Evolutionary conservation across 2,797 vertebrate species (phyloP).

Genomic region (Malurus leucopterus): DNA sequence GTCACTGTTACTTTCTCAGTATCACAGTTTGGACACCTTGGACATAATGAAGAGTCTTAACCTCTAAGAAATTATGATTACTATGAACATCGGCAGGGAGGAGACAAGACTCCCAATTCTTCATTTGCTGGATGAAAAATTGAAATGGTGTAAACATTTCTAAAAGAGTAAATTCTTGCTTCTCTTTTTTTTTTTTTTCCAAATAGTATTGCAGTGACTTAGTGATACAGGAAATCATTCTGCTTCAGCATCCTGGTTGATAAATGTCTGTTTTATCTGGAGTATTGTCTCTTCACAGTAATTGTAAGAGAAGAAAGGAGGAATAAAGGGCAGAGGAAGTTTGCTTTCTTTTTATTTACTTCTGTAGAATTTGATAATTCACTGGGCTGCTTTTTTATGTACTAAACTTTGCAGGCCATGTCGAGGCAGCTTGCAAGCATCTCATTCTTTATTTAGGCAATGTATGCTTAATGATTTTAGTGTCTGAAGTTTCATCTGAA

Average conservation of each 20-base stretch:
- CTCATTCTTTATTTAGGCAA: conserved; percentile 70
- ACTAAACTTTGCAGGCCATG: conserved; percentile 30
- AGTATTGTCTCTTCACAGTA: neutral
- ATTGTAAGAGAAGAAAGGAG: neutral
- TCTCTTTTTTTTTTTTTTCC: neutral
- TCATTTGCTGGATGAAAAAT: neutral
- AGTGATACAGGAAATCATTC: neutral
- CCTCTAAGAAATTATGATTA: neutral
- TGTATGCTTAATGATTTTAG: conserved; percentile 38
- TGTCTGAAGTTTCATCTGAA: conserved; percentile 58
- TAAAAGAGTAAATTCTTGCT: neutral
- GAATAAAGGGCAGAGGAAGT: neutral
- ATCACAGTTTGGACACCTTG: neutral
- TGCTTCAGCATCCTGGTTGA: neutral
- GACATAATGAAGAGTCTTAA: neutral
- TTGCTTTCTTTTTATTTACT: conserved; percentile 42
- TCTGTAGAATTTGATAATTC: conserved; percentile 39
- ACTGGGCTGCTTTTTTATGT: conserved; percentile 8
- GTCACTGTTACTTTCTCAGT: neutral
- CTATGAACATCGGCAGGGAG: neutral
- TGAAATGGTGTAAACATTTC: neutral
- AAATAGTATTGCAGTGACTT: neutral
- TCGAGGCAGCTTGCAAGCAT: conserved; percentile 58
- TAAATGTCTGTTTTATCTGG: neutral
- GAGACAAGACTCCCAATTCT: neutral